A percentile compares a stretch with the other conserved stretches of the same genome.
phyloP scores from a whole-genome alignment of 1,140 invertebrate genomes.

The Caerostris darwini region DNA sequence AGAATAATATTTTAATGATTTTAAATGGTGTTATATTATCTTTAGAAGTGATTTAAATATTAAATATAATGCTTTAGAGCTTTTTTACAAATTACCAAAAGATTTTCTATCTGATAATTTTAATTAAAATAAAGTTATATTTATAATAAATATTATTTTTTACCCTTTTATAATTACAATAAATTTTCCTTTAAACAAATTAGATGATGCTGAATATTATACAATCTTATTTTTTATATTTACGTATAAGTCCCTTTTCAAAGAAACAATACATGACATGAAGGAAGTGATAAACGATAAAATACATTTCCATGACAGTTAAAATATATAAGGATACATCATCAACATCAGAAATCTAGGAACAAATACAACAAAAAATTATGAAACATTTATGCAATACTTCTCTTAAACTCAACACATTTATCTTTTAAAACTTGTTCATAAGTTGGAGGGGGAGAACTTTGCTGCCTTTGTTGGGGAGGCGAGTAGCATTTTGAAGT shows the following conservation, averaged over 20 bases:
- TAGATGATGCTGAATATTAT: no score
- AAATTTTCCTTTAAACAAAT: no score
- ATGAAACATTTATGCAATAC: slow-evolving; percentile 14
- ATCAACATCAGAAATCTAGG: background rate
- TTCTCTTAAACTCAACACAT: slow-evolving; percentile 73
- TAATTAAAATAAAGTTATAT: no score
- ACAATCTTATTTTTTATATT: no score
- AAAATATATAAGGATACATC: background rate
- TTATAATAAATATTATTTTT: no score
- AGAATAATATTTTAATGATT: no score
- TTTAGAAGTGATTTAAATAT: no score
- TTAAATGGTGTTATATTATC: no score
- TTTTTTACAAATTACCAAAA: no score
- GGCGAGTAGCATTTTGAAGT: background rate
- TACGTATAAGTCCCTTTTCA: background rate
- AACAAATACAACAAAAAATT: slow-evolving; percentile 6
- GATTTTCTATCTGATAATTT: no score
- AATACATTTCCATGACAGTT: background rate
- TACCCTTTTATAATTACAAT: no score
- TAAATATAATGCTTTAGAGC: no score
- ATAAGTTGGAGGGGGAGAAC: slow-evolving; percentile 70
- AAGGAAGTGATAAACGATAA: background rate
- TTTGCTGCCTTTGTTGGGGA: background rate
- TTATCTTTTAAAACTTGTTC: slow-evolving; percentile 75
- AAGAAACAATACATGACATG: background rate